Evolutionary conservation across 1,140 invertebrate genomes (phyloP), one percentile per base, ranked within the genome.

Genomic region (Sitobion miscanthi): DNA sequence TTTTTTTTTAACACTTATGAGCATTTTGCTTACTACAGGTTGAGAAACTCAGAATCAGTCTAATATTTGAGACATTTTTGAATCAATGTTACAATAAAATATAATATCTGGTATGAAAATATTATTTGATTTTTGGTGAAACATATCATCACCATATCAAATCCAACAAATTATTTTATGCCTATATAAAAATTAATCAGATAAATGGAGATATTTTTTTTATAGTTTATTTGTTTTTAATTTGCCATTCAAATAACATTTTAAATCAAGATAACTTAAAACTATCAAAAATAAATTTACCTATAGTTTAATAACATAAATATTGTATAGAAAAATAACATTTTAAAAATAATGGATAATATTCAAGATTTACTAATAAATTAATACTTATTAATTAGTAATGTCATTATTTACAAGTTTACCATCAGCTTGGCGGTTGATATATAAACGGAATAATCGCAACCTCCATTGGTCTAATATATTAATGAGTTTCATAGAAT

Each of bases 401-500:
- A 20, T 69, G 14, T 17, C 11, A 69, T 69, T 69, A 14, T 57
- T 69, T n/a, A 30, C 3, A 62, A 83, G 25, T 23, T 30, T 30
- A n/a, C 11, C n/a, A 85, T 8, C 38, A 85, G 17, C 42, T 42
- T 54, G 38, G 0, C 77, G 91, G 47, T 85, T 54, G 25, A 92
- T 23, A 85, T 85, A 25, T 21, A 92, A 52, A 30, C 77, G 47
- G 9, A 85, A 54, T 85, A 92, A 52, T 17, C 30, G 45, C 3
- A 92, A 85, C n/a, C 47, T 47, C 91, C 91, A 92, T 45, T 92
- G 77, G 38, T 92, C 91, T 25, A 92, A 83, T 52, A 83, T 38
- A 57, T 83, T 83, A 49, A 92, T 14, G 11, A 92, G 30, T 52
- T 11, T 54, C 5, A 92, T 21, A 8, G 47, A 85, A 25, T 42